Base-by-base conservation (phyloP, 2,113 vertebrate species). In the Galbula dea region DNA sequence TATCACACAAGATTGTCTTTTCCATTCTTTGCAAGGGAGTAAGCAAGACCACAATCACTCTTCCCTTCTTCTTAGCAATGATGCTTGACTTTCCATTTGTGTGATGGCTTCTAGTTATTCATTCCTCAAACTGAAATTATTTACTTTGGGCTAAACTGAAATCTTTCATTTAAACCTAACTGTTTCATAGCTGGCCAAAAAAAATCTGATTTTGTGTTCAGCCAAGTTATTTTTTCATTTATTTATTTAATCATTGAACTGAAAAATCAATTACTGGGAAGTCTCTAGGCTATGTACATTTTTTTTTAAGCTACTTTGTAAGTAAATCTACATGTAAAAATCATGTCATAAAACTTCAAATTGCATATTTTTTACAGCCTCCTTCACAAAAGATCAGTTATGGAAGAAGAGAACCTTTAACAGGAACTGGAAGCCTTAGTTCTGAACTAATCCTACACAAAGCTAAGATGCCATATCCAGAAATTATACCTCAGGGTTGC, bases 241-340 rank as follows among this genome's bases (percentile, higher is more conserved):
- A 87, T 89, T 96, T 94, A 89, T 82, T 89, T 93, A 94, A 63
- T 76, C 90, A 93, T 46, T 96, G 93, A 96, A 89, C 90, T 93
- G 93, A 93, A 96, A 96, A 96, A 96, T 94, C 90, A 87, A 89
- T 96, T 95, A 94, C 90, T 89, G 90, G 79, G 79, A 93, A 89
- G 46, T 59, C 92, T 89, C 32, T 80, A 93, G 85, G 85, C 85
- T 62, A 95, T 88, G 41, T 52, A 66, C 23, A 63, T 69, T 69
- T 54, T 87, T 93, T 71, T 74, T 89, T 54, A 88, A 92, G 49
- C 48, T 72, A 75, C 37, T 89, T 36, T 15, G 11, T 89, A 93
- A 83, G 51, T 72, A 87, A 85, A 87, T 79, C 63, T 82, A 67
- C 67, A 94, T 3, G 15, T n/a, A 79, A 90, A 92, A 92, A 80